These are phyloP conservation scores for Omphaloscelis lunosa DNA, from an alignment of 2,888 invertebrate species.

Conservation along the genomic window DNA sequence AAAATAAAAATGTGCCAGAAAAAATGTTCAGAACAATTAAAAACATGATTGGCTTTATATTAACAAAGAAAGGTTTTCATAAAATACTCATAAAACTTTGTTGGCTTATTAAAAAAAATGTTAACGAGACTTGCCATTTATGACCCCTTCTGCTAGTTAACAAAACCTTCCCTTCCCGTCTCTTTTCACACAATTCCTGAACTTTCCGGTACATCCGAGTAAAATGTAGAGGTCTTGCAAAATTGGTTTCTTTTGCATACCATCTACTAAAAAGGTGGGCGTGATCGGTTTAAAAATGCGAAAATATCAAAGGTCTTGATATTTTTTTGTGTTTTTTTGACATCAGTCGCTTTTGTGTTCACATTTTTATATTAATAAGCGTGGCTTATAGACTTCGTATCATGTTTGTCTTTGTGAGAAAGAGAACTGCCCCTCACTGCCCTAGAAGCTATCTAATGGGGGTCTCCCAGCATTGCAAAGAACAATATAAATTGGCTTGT, in stretches of 20 bases:
- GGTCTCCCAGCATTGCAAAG: neutral
- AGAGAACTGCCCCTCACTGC: no score
- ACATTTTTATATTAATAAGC: slow-evolving; percentile 24
- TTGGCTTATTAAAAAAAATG: slow-evolving; percentile 84
- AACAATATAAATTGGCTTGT: neutral
- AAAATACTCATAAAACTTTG: slow-evolving; percentile 85
- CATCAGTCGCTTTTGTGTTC: slow-evolving; percentile 70
- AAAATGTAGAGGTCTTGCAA: slow-evolving; percentile 38
- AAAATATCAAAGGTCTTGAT: slow-evolving; percentile 81
- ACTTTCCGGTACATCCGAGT: neutral
- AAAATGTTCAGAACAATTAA: slow-evolving; percentile 68
- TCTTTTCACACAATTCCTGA: neutral
- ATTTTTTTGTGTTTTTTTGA: slow-evolving; percentile 71
- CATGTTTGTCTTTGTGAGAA: neutral
- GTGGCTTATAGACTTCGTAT: neutral
- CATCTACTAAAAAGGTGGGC: slow-evolving; percentile 83
- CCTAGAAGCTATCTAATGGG: neutral
- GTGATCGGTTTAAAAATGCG: slow-evolving; percentile 80
- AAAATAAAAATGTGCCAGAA: slow-evolving; percentile 32
- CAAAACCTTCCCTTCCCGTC: slow-evolving; percentile 39
- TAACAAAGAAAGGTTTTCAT: slow-evolving; percentile 84
- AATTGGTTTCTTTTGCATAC: slow-evolving; percentile 71
- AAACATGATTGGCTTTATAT: slow-evolving; percentile 79
- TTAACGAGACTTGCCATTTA: slow-evolving; percentile 86
- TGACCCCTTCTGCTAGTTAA: slow-evolving; percentile 71